Conservation (phyloP, 1,140 invertebrate genomes). For the Drosophila albomicans region DNA sequence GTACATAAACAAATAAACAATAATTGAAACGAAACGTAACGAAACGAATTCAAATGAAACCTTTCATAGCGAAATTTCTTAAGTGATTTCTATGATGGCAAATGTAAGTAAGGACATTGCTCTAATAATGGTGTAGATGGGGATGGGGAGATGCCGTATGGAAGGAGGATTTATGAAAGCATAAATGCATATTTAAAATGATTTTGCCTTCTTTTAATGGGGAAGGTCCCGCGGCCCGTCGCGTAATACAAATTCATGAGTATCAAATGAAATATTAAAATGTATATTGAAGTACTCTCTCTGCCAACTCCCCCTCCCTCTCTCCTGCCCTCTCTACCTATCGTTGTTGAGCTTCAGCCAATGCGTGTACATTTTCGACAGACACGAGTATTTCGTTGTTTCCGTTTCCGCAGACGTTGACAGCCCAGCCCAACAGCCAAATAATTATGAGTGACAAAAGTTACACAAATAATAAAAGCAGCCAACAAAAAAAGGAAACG, state of each 20-base stretch:
- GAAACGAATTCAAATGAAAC: conserved; percentile 43
- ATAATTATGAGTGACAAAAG: conserved; percentile 83
- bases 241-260: conserved; percentile 78
- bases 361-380: conserved; percentile 67
- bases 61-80: conserved; percentile 37
- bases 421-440: conserved; percentile 71
- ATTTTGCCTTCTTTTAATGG: conserved; percentile 44
- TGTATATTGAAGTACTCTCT: conserved; percentile 35
- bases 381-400: conserved; percentile 62
- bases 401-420: conserved; percentile 71
- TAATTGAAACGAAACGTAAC: conserved; percentile 44
- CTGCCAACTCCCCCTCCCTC: not conserved
- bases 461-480: conserved; percentile 73
- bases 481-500: conserved; percentile 12
- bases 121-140: not conserved
- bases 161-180: conserved; percentile 46
- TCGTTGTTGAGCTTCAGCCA: conserved; percentile 34
- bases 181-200: conserved; percentile 71
- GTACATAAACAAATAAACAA: conserved; percentile 65
- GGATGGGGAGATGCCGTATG: not conserved
- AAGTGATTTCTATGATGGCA: conserved; percentile 31
- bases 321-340: too few species aligned
- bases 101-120: not conserved
- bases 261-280: conserved; percentile 78
- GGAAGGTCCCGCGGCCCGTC: not conserved